A percentile compares a stretch with the other conserved stretches of the same genome.
phyloP scores from a whole-genome alignment of 2,113 vertebrate species.

The Notechis scutatus region DNA sequence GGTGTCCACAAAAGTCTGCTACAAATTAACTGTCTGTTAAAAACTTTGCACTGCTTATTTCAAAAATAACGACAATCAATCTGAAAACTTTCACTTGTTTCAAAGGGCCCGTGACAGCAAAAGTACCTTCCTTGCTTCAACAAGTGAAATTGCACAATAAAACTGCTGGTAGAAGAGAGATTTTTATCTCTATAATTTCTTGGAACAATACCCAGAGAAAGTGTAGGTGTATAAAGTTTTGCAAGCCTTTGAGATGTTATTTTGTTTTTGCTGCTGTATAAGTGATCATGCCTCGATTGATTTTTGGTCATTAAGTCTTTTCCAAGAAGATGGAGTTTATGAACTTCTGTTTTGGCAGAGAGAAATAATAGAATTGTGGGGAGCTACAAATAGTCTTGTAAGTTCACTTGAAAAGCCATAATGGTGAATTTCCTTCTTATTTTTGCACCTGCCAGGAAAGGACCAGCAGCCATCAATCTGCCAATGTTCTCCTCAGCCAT shows the following conservation, averaged over 20 bases:
- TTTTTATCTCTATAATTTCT: slow-evolving; percentile 32
- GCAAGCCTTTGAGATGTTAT: background rate
- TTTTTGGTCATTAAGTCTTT: background rate
- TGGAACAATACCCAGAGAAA: slow-evolving; percentile 12
- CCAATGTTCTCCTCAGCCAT: background rate
- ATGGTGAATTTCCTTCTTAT: background rate
- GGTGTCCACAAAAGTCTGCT: background rate
- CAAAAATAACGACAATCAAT: background rate
- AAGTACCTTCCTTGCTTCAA: background rate
- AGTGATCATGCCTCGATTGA: background rate
- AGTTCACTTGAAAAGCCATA: no score
- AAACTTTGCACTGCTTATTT: background rate
- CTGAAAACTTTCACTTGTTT: slow-evolving; percentile 1
- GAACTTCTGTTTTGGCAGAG: background rate
- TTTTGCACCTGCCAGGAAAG: background rate
- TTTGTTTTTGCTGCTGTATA: background rate
- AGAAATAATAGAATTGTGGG: background rate
- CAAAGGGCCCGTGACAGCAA: background rate
- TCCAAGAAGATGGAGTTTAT: background rate
- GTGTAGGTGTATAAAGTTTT: background rate
- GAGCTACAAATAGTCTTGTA: background rate
- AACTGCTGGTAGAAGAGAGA: background rate
- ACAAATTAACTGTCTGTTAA: background rate
- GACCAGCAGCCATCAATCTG: background rate
- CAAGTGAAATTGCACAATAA: slow-evolving; percentile 5